Conservation (phyloP, 2,113 vertebrate genomes). For the Lampris incognitus region DNA sequence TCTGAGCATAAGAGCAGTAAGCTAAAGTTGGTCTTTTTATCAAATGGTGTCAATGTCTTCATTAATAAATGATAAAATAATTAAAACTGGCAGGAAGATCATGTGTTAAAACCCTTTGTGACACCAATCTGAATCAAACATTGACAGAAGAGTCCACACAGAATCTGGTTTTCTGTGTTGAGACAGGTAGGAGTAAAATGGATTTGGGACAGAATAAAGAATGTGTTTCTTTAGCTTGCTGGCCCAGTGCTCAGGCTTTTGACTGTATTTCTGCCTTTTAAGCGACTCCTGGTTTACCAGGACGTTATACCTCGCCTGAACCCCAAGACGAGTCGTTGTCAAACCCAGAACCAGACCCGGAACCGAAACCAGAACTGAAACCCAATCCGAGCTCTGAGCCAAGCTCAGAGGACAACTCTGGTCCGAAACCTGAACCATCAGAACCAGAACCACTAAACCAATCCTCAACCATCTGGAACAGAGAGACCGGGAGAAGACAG, state of each 20-base stretch:
- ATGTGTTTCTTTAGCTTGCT: not conserved
- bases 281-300: constrained; percentile 48
- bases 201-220: not conserved
- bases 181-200: not conserved
- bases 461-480: constrained; percentile 78
- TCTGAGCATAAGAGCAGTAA: constrained; percentile 26
- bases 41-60: not conserved
- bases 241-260: constrained; percentile 44
- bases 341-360: constrained; percentile 68
- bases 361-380: constrained; percentile 51
- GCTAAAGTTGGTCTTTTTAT: not conserved
- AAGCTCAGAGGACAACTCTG: constrained; percentile 54
- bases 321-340: constrained; percentile 66
- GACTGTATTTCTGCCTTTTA: constrained; percentile 67
- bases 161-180: not conserved
- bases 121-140: too few relatives aligned
- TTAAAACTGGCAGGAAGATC: too few relatives aligned
- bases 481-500: constrained; percentile 34
- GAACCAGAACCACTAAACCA: constrained; percentile 78
- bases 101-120: too few relatives aligned
- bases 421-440: constrained; percentile 64
- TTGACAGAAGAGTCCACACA: too few relatives aligned
- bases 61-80: too few relatives aligned
- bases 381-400: constrained; percentile 12
- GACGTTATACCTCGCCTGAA: constrained; percentile 72